Conservation (phyloP, 1,140 invertebrate species). For the Globodera ellingtonae region DNA sequence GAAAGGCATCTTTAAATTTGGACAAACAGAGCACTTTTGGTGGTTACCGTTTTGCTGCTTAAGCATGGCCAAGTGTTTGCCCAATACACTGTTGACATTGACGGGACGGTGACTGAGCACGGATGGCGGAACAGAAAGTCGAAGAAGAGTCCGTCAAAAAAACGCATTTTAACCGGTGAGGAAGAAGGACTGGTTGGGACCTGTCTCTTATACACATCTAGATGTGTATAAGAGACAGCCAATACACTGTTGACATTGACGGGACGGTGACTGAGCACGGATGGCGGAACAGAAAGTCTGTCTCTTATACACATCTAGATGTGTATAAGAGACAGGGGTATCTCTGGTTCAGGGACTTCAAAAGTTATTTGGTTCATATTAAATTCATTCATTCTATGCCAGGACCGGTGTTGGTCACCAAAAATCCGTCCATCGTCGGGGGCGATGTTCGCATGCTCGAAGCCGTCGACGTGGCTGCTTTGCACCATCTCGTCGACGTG, state of each 20-base stretch:
- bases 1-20: too few species aligned
- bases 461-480: slow-evolving; percentile 62
- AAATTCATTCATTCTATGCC: neutral
- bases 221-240: too few species aligned
- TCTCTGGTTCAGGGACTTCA: too few species aligned
- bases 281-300: too few species aligned
- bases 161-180: neutral
- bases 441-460: slow-evolving; percentile 67
- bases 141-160: neutral
- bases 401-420: slow-evolving; percentile 65
- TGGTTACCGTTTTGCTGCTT: neutral
- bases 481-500: slow-evolving; percentile 66
- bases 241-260: too few species aligned
- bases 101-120: neutral
- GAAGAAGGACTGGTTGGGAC: neutral
- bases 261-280: too few species aligned
- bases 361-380: neutral
- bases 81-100: slow-evolving; percentile 56
- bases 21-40: too few species aligned
- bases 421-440: slow-evolving; percentile 67
- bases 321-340: too few species aligned
- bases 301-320: too few species aligned
- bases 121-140: neutral
- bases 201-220: too few species aligned
- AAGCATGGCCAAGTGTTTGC: slow-evolving; percentile 66